Evolutionary conservation across 2,797 vertebrate genomes (phyloP), one percentile per base, ranked within the genome.

Genomic region (Silurus lanzhouensis): DNA sequence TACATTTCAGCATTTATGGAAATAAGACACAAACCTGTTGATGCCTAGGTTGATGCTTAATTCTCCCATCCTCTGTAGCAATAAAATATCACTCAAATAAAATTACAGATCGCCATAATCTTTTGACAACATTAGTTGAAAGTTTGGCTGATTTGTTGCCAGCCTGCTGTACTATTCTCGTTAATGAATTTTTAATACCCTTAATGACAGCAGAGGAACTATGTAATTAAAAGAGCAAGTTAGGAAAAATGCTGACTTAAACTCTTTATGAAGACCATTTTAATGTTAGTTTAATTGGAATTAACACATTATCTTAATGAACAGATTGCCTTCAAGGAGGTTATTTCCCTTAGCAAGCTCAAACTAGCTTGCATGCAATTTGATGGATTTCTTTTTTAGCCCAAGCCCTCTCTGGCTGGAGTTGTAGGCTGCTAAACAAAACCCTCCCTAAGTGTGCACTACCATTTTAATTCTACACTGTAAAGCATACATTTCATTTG

Each of bases 151-250:
- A 98, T 99, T 97, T 98, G 97, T 95, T 91, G 92, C 93, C 90
- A 88, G 92, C 89, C 90, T 86, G 92, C 93, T 97, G 93, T 97
- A 97, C 97, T 97, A 97, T 97, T 98, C 97, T 98, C 98, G 97
- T 98, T 99, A 99, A 99, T 99, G 97, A 99, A 99, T 98, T 99
- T 99, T 99, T 99, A 99, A 99, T 99, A 98, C 97, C 97, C 97
- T 97, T 99, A 99, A 99, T 99, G 98, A 99, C 98, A 99, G 98
- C 97, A 99, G 98, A 99, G 97, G 98, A 97, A 96, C 97, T 97
- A 99, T 99, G 97, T 99, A 99, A 99, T 99, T 99, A 99, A 99
- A 98, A 96, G 96, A 98, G 98, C 98, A 99, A 99, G 98, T 99
- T 98, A 95, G 95, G 96, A 98, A 99, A 98, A 99, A 97, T 96